Evolutionary conservation across 2,797 vertebrate genomes (phyloP), one percentile per base, ranked within the genome.

Genomic region (Rhynchotus rufescens): DNA sequence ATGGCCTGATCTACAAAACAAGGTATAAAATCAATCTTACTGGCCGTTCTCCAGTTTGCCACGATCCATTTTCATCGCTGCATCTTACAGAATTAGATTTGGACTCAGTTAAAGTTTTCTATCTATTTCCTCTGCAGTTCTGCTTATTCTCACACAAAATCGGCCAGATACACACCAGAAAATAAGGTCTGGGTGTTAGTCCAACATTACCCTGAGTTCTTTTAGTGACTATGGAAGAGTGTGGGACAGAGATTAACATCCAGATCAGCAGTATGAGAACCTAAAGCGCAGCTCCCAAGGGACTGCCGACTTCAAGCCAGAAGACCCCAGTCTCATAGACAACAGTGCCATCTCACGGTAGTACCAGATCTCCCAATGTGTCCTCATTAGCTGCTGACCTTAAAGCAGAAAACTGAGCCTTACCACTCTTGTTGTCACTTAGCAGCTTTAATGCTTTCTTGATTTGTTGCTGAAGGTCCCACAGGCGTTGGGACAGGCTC

Each of bases 351-450:
- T 91, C 97, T 96, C 89, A 96, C 95, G 97, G 97, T 91, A 87
- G n/a, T 87, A 32, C 20, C 22, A 79, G 17, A 2, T 72, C 91
- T 92, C 89, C 81, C 9, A 0, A 15, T 2, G 22, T 1, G 16
- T 19, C 30, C 52, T 62, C 23, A 7, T 54, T 34, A 79, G 59
- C 71, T 80, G 52, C 92, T 88, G 86, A 80, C 86, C 90, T 84
- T 71, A 52, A 79, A 65, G 71, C 4, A 86, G 83, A 92, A 65
- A 69, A 60, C n/a, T 61, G 59, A 82, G 44, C 86, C 95, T 96
- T 92, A 99, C 99, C 98, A 95, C 97, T 93, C 75, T 95, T 90
- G 36, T 97, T 80, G 3, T 44, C 92, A 81, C 98, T 97, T 94
- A 99, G 96, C 67, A 98, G 97, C 23, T 97, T 95, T 82, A 94